Base-by-base conservation (phyloP, 2,797 vertebrate genomes). In the Adrianichthys oophorus region DNA sequence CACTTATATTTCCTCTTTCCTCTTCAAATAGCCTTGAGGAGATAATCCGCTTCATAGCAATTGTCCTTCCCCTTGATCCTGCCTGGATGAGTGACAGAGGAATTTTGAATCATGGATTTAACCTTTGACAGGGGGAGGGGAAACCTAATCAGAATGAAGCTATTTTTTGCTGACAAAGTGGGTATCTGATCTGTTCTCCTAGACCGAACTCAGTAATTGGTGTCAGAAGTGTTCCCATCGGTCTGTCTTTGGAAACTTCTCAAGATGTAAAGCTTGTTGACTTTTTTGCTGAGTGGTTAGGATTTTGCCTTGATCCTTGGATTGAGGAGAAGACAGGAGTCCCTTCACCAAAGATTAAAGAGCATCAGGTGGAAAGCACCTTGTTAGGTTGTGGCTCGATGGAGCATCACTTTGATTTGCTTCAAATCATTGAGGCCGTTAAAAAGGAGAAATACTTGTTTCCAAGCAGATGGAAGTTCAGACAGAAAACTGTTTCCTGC, bases 121-220 rank as follows among this genome's bases (percentile, higher is more conserved):
- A 74, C 26, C 49, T 60, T 56, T 75, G 79, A 76, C 72, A 32
- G 62, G 68, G 68, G 60, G 70, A 55, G 59, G 32, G 56, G 57
- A 65, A 67, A 79, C 51, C 80, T 81, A 85, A 78, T 88, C 61
- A 65, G 55, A 76, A 49, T 15, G 26, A 60, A 72, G 68, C 62
- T 10, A 81, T 84, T 82, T 87, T 37, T 68, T 53, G 62, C 70
- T 41, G 68, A 78, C 72, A 82, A 84, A 87, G 75, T 84, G 70
- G 76, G 63, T 76, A 86, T 75, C 87, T 89, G 87, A 89, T 87
- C 80, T 78, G 53, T 65, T 83, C 75, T 88, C 77, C 75, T 81
- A 79, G 70, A 68, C 67, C 60, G 51, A 78, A 84, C 79, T 50
- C 44, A 65, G 76, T 90, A 84, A 87, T 81, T 84, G 78, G 73